phyloP scores from a whole-genome alignment of 2,888 invertebrate genomes.

The Limenitis camilla region DNA sequence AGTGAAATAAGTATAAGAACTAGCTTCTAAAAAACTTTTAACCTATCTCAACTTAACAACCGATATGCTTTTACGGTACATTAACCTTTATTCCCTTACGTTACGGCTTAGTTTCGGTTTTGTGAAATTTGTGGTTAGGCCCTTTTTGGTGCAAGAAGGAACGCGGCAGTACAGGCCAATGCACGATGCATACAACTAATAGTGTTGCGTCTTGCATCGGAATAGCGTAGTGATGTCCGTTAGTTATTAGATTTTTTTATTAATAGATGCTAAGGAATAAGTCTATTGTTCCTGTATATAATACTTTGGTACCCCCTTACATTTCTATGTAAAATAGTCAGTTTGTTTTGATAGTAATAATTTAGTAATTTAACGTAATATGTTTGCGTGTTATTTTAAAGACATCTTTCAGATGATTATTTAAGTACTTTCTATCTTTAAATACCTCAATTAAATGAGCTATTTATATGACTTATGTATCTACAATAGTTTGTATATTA shows the following conservation, averaged over 20 bases:
- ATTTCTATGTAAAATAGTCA: too few species aligned
- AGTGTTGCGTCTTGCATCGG: slow-evolving; percentile 52
- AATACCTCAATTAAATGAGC: too few species aligned
- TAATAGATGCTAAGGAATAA: not conserved
- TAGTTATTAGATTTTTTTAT: not conserved
- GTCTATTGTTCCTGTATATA: too few species aligned
- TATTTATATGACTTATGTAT: too few species aligned
- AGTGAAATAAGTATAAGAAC: slow-evolving; percentile 71
- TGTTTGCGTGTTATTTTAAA: too few species aligned
- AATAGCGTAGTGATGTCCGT: slow-evolving; percentile 32
- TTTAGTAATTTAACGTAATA: too few species aligned
- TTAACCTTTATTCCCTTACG: not conserved
- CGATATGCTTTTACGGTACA: slow-evolving; percentile 7
- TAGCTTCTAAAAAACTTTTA: slow-evolving; percentile 61
- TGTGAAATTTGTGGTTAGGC: slow-evolving; percentile 27
- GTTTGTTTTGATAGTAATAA: too few species aligned
- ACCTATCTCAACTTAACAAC: slow-evolving; percentile 10
- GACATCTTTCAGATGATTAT: too few species aligned
- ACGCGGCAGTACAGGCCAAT: slow-evolving; percentile 70
- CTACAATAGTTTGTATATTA: too few species aligned
- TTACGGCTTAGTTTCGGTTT: slow-evolving; percentile 28
- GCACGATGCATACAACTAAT: slow-evolving; percentile 74
- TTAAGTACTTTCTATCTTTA: too few species aligned
- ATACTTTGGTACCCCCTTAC: too few species aligned
- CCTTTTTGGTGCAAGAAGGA: slow-evolving; percentile 31